phyloP scores from a whole-genome alignment of 2,888 invertebrate genomes.

The Salpingus planirostris region DNA sequence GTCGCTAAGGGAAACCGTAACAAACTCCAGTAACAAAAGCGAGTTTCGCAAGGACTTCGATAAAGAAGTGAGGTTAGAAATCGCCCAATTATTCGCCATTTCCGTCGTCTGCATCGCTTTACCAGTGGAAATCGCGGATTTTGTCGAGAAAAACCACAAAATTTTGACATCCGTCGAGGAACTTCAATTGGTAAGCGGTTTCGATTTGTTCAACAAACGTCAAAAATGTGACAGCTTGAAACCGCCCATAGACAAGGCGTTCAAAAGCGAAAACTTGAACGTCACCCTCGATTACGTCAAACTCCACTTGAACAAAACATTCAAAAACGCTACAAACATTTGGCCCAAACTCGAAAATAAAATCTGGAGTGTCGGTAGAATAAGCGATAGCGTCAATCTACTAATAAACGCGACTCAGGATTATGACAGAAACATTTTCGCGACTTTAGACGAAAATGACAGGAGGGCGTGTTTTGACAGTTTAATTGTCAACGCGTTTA shows the following conservation, averaged over 20 bases:
- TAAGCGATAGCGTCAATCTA: constrained; percentile 81
- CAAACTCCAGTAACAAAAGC: constrained; percentile 61
- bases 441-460: constrained; percentile 40
- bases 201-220: constrained; percentile 24
- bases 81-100: constrained; percentile 39
- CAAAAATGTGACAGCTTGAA: constrained; percentile 8
- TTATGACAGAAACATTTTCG: constrained; percentile 53
- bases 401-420: constrained; percentile 70
- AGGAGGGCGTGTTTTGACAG: constrained; percentile 58
- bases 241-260: constrained; percentile 16
- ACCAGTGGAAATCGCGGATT: constrained; percentile 58
- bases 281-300: constrained; percentile 33
- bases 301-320: constrained; percentile 51
- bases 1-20: constrained; percentile 89
- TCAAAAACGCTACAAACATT: constrained; percentile 43
- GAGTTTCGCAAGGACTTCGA: constrained; percentile 65
- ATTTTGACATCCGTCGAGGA: constrained; percentile 56
- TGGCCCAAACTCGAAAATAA: constrained; percentile 44
- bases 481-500: constrained; percentile 78
- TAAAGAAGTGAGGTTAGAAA: constrained; percentile 14
- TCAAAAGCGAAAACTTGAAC: constrained; percentile 24
- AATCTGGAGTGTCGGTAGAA: constrained; percentile 90
- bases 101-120: constrained; percentile 70
- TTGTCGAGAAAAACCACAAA: constrained; percentile 63
- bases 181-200: constrained; percentile 29